Evolutionary conservation across 2,797 vertebrate genomes (phyloP), one percentile per base, ranked within the genome.

Genomic region (Onychomys torridus): DNA sequence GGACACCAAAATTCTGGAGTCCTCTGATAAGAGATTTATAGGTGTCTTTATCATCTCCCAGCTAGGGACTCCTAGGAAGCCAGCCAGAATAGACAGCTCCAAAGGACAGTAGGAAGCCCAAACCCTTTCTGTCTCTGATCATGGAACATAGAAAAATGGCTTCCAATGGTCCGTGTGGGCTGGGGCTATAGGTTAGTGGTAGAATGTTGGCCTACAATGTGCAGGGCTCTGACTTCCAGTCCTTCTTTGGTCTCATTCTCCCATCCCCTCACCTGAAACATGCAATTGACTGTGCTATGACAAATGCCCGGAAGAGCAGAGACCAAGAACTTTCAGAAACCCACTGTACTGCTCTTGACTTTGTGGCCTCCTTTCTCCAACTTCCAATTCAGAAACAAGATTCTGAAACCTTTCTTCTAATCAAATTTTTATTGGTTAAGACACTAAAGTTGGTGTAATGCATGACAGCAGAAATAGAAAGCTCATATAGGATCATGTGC

Each of bases 21-120:
- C 49, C 76, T 90, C 83, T 49, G 63, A 73, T 69, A 79, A 83
- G 52, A 94, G 49, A 59, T 75, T 83, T 79, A 79, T 92, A 95
- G 78, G 85, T n/a, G 9, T 49, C 52, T 93, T 93, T 91, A 32
- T 77, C 69, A 89, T 69, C 76, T 94, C 88, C 57, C 40, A 55
- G 82, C 65, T 86, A 49, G 37, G 34, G 12, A 76, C 21, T n/a
- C 75, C 78, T 49, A 71, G 59, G 69, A 94, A 91, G 59, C 29
- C 63, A 52, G 49, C 25, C 84, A 89, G 75, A 55, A 57, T 34
- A 43, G 14, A 37, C 34, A 69, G 32, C 34, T 92, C 76, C 76
- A 78, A 52, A 71, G 29, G 61, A 65, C 19, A 49, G n/a, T 52
- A 19, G 37, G 27, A 6, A 25, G 8, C 29, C 59, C 49, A 32